Conservation (phyloP, 2,113 vertebrate species). For the Hemiprocne comata region DNA sequence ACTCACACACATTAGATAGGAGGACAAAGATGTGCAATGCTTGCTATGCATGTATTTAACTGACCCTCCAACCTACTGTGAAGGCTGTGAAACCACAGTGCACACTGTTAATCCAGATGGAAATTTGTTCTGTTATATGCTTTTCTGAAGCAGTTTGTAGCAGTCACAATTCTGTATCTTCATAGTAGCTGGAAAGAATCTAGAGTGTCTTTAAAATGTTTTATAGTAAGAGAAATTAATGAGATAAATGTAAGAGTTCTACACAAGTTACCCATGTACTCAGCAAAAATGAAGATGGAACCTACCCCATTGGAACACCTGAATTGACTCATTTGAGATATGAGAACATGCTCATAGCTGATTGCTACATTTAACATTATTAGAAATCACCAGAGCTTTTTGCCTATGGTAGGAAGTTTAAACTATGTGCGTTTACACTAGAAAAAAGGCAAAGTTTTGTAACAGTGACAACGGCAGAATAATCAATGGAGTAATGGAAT, state of each 20-base stretch:
- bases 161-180: not conserved
- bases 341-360: not conserved
- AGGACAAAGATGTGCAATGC: not conserved
- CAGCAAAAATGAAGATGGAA: not conserved
- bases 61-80: not conserved
- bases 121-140: not conserved
- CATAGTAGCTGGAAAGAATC: not conserved
- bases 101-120: not conserved
- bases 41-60: not conserved
- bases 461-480: not conserved
- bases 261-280: not conserved
- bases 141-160: not conserved
- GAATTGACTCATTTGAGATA: not conserved
- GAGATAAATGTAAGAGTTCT: not conserved
- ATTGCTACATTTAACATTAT: not conserved
- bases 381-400: not conserved
- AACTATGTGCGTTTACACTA: not conserved
- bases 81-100: not conserved
- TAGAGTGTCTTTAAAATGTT: not conserved
- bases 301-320: not conserved
- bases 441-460: not conserved
- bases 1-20: accelerated
- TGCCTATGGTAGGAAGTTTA: not conserved
- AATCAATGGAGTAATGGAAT: not conserved
- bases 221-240: not conserved